Base-by-base conservation (phyloP, 2,113 vertebrate genomes). In the Epinephelus moara region DNA sequence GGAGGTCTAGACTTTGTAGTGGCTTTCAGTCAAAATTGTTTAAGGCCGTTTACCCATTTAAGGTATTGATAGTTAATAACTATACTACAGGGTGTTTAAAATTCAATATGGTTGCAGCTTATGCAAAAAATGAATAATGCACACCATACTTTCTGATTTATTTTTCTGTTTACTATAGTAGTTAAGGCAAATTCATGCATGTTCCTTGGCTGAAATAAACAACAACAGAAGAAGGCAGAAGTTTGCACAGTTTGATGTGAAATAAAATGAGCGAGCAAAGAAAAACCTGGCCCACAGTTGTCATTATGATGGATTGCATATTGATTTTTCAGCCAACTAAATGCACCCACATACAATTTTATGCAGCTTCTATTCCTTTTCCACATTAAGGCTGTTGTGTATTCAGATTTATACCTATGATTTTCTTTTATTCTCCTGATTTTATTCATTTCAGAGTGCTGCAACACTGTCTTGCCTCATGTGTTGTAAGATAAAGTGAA, bases 291-390 rank as follows among this genome's bases (percentile, higher is more conserved):
- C 27, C 55, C 27, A 73, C 57, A 30, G 55, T 57, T 78, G 76
- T 63, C 71, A 64, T 40, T 42, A 59, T 78, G 72, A 88, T 74
- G 33, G 61, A 84, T 40, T 70, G 71, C 59, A 69, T 49, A 59
- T 69, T 59, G 21, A 40, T 75, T 80, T 72, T 66, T 5, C 64
- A 71, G 68, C 50, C 6, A 25, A 45, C 12, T 30, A 70, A 67
- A 83, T 49, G 27, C 57, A 76, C 19, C 21, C 25, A 47, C 1
- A 3, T 52, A 45, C 6, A 71, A 75, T 74, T 66, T 21, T 23
- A 49, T 60, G 17, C 23, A 40, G 18, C 27, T 21, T 80, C 27
- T 42, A 49, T 59, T 37, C 23, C 27, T 78, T 68, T 33, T 68
- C 70, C 42, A 17, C 68, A 49, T 60, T 25, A 25, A 37, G 30